Percentiles rank a stretch among this genome's conserved stretches.
phyloP scores from a whole-genome alignment of 2,797 vertebrate species.

The Danio aesculapii region DNA sequence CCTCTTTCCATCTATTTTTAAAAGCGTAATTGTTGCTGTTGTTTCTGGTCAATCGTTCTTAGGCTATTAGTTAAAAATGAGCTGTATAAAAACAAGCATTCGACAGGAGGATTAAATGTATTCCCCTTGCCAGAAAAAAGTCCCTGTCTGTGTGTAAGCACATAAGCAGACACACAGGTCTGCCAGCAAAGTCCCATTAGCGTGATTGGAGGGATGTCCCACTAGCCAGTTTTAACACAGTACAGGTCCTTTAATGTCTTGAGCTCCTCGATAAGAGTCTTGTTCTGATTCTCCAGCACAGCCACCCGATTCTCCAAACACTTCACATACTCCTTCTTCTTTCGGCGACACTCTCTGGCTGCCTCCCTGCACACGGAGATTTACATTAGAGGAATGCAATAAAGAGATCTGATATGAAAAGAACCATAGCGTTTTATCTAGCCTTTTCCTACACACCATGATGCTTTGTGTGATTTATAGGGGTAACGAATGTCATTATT shows the following conservation, averaged over 20 bases:
- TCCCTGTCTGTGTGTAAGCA: slow-evolving; percentile 55
- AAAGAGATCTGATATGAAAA: background rate
- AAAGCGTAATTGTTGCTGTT: slow-evolving; percentile 52
- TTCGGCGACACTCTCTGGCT: slow-evolving; percentile 96
- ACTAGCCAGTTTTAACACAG: slow-evolving; percentile 99
- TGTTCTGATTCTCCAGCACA: slow-evolving; percentile 99
- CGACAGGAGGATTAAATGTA: slow-evolving; percentile 41
- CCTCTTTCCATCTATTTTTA: slow-evolving; percentile 57
- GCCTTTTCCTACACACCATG: too few species aligned
- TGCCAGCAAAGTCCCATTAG: slow-evolving; percentile 55
- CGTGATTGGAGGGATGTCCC: slow-evolving; percentile 49
- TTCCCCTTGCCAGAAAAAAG: slow-evolving; percentile 74
- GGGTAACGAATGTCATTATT: too few species aligned
- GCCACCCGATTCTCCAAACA: slow-evolving; percentile 99
- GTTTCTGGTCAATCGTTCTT: slow-evolving; percentile 48
- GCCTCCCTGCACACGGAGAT: slow-evolving; percentile 85
- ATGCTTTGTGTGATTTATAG: too few species aligned
- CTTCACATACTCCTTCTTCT: slow-evolving; percentile 99
- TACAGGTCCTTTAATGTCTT: slow-evolving; percentile 99
- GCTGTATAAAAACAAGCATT: slow-evolving; percentile 62
- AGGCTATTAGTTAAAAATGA: slow-evolving; percentile 70
- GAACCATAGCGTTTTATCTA: background rate
- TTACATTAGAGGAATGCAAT: background rate
- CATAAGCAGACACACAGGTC: slow-evolving; percentile 56
- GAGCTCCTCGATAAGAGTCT: slow-evolving; percentile 99